Base-by-base conservation (phyloP, 2,888 invertebrate species). In the Cephalotes varians region DNA sequence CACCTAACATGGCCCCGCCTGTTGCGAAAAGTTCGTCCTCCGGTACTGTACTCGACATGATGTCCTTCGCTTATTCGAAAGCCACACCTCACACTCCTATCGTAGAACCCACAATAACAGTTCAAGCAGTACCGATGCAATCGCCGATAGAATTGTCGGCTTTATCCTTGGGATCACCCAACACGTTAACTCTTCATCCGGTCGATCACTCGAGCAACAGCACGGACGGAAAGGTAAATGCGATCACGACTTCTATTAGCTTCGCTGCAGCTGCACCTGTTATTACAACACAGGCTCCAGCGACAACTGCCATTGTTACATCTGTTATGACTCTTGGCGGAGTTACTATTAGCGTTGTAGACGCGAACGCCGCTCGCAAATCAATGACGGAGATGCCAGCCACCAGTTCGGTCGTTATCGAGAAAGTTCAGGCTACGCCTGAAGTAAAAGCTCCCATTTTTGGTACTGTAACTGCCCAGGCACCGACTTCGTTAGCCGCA, bases 21-120 rank as follows among this genome's bases (percentile, higher is more conserved):
- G 71, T 51, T 60, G n/a, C 49, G 15, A 88, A 90, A 65, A 86
- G 28, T 37, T 77, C 65, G n/a, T 34, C 86, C 6, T 84, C 84
- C 28, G 67, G 34, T 49, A 69, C 62, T n/a, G 84, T 82, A 34
- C 49, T 73, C 2, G 60, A 54, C 15, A 65, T 86, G 5, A 90
- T 91, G 72, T 92, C 92, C 1, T 92, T 91, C 31, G 88, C 90
- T 28, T 84, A 64, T 12, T 83, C 89, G 3, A 92, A 91, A 64
- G 74, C 91, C 2, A 4, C 10, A 18, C 71, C 85, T 1, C 85
- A 84, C 65, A 18, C 85, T 5, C 81, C 89, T 49, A 81, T 85
- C 1, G 6, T 86, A 34, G 90, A 89, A 62, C 37, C 82, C 6
- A 12, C 56, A 34, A 76, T 87, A 18, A 6, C 85, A 5, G 72